Evolutionary conservation across 2,113 vertebrate genomes (phyloP), one percentile per base, ranked within the genome.

Genomic region (Serilophus lunatus): DNA sequence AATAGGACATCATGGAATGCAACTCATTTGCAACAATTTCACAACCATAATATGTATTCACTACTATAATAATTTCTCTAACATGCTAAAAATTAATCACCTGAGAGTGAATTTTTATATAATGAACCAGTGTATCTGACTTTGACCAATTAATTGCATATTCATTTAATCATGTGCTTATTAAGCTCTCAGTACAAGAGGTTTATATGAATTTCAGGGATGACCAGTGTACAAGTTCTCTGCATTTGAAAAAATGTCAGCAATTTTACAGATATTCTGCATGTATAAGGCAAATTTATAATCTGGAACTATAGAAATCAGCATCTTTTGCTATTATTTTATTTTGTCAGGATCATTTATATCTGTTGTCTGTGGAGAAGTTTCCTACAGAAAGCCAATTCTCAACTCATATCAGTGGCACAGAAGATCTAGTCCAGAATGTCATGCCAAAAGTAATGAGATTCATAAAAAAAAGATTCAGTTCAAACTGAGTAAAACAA

Each of bases 31-130:
- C 26, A 15, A 14, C 6, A 36, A 47, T 84, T 92, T 77, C 29
- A 49, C 9, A n/a, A n/a, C n/a, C n/a, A n/a, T n/a, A n/a, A n/a
- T n/a, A n/a, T n/a, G n/a, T n/a, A n/a, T n/a, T 8, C 15, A 18
- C 80, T 22, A 60, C 86, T 56, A 29, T 26, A 83, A 28, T 54
- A 45, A 61, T 63, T 90, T 80, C 59, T 71, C 33, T 22, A 70
- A 63, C 7, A 64, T 9, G 7, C 6, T 63, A 59, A 6, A 50
- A 51, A 63, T 10, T 0, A 78, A 29, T 57, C 1, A 1, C 57
- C 8, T 65, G 64, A 75, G 28, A 92, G 49, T 57, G 64, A 78
- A 56, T 78, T 86, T 74, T 44, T 31, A 77, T 61, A 11, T 24
- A 61, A 45, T 16, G 4, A 60, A 26, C 1, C 25, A 24, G 3